These are phyloP conservation scores for Petrocephalus microphthalmus DNA, from an alignment of 2,113 vertebrate genomes.

Conservation along the genomic window DNA sequence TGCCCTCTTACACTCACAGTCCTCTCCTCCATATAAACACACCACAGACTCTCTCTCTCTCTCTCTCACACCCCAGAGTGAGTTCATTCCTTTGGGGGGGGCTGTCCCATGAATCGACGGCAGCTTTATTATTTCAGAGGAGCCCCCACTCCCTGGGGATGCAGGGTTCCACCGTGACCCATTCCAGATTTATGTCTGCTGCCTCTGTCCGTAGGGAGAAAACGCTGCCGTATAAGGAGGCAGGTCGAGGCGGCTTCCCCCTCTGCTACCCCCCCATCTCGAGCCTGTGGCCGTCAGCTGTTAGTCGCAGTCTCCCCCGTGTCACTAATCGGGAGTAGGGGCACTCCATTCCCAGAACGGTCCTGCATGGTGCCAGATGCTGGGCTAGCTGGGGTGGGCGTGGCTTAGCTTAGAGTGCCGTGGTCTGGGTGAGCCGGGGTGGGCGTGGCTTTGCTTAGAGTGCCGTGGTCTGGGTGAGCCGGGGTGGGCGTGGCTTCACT, in stretches of 20 bases:
- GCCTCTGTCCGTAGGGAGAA: constrained; percentile 54
- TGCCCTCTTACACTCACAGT: background rate
- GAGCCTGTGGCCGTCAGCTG: constrained; percentile 6
- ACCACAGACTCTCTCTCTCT: background rate
- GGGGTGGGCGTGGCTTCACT: no score
- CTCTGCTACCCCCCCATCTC: background rate
- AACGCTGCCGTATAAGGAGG: constrained; percentile 70
- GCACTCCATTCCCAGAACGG: background rate
- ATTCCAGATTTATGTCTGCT: background rate
- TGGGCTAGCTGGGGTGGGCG: background rate
- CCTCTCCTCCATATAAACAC: no score
- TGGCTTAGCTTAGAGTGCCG: no score
- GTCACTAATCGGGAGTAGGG: background rate
- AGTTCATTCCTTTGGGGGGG: background rate
- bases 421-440: no score
- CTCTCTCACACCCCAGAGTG: background rate
- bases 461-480: background rate
- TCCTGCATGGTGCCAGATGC: background rate
- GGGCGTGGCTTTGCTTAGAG: background rate
- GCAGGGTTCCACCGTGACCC: background rate
- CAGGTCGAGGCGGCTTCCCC: constrained; percentile 54
- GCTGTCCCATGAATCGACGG: background rate
- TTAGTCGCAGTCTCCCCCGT: background rate
- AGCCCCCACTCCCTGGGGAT: background rate
- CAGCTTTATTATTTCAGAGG: background rate